These are phyloP conservation scores for Halcyon malimbica DNA, from an alignment of 2,113 vertebrate genomes.

Conservation along the genomic window DNA sequence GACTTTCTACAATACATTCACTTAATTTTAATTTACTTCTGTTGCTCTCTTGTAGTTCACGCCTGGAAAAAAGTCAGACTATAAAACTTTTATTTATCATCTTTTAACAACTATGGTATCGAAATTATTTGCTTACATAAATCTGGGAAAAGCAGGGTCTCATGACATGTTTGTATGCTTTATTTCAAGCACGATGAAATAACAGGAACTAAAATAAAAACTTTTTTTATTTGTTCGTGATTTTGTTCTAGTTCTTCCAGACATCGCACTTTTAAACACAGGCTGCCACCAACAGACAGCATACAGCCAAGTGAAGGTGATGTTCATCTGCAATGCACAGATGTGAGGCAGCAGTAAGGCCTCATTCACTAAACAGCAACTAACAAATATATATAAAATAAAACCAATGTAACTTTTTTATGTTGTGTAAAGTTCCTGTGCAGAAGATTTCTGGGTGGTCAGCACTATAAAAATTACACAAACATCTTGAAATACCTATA, in stretches of 20 bases:
- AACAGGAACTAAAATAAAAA: conserved; percentile 18
- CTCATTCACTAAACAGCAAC: neutral
- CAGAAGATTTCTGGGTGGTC: neutral
- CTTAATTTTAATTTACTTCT: neutral
- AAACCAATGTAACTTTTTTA: neutral
- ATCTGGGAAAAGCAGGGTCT: neutral
- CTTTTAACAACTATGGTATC: neutral
- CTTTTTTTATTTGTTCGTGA: conserved; percentile 41
- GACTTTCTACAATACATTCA: neutral
- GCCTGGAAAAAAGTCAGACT: neutral
- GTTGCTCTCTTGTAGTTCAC: neutral
- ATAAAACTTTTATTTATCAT: neutral
- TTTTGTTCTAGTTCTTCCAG: conserved; percentile 30
- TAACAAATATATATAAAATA: neutral
- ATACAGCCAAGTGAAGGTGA: conserved; percentile 17
- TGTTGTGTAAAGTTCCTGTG: neutral
- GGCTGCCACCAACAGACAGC: conserved; percentile 73
- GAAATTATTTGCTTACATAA: conserved; percentile 3
- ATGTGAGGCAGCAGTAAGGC: neutral
- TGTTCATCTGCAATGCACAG: neutral
- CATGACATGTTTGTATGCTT: neutral
- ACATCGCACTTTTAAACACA: conserved; percentile 51
- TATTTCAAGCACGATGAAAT: conserved; percentile 3
- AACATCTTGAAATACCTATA: neutral
- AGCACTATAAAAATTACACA: neutral